A percentile compares a stretch with the other conserved stretches of the same genome.
These are phyloP conservation scores for Phallusia fumigata DNA, from an alignment of 23 tunicate genomes.

Conservation along the genomic window DNA sequence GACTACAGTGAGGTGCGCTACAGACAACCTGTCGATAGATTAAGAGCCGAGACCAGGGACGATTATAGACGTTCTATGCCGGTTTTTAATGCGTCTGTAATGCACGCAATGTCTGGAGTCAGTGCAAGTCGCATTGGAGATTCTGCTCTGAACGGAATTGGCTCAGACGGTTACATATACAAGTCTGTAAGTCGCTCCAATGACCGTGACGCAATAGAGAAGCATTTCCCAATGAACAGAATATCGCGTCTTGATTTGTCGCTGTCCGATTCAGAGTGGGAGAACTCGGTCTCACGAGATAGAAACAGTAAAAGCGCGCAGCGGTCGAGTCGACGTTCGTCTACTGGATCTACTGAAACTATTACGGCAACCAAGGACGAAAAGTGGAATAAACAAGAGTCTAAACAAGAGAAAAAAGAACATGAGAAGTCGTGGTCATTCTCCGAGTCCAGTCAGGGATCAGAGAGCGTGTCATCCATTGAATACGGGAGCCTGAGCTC, in stretches of 20 bases:
- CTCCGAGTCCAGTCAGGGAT: constrained; percentile 25
- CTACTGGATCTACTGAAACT: neutral
- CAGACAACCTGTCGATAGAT: neutral
- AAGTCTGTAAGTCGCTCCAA: neutral
- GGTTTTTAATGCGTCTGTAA: neutral
- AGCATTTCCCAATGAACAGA: constrained; percentile 12
- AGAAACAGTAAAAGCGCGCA: neutral
- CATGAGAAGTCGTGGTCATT: neutral
- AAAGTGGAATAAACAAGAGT: neutral
- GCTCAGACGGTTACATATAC: constrained; percentile 22
- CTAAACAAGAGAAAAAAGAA: neutral
- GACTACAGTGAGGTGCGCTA: constrained; percentile 9
- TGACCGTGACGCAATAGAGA: neutral
- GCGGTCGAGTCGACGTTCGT: neutral
- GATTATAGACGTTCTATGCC: constrained; percentile 40
- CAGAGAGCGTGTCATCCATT: constrained; percentile 53
- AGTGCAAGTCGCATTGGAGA: neutral
- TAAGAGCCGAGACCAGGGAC: neutral
- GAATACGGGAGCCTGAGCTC: constrained; percentile 22
- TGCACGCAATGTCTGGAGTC: neutral
- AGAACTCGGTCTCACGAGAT: neutral
- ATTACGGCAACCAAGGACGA: neutral
- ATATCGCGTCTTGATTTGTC: constrained; percentile 34
- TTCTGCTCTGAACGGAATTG: neutral
- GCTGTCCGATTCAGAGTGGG: constrained; percentile 32